Base-by-base conservation (phyloP, 2,888 invertebrate genomes). In the Apodemia zela region DNA sequence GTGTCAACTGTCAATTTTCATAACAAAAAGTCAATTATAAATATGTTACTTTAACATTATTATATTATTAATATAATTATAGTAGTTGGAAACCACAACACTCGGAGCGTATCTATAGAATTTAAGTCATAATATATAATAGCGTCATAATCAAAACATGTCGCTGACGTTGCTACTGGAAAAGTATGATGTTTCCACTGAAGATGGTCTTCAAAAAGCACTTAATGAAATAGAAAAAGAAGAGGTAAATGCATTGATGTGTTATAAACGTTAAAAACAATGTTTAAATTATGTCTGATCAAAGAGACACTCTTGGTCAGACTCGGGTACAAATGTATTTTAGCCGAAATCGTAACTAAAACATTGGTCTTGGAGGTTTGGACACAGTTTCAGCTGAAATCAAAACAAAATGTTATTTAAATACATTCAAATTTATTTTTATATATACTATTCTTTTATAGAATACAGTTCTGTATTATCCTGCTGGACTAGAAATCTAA, bases 171-270 rank as follows among this genome's bases (percentile, higher is more conserved):
- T 89, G 42, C 74, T 91, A 18, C 73, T 91, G 69, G 90, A 91
- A 68, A 90, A 90, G 69, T 91, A 89, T 66, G 91, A 91, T 76
- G 87, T 91, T 2, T 90, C 92, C 63, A 92, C 93, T 54, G 93
- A 93, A 62, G 93, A 93, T 69, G 93, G 93, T 54, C 87, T 94
- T 64, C 93, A 92, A 70, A 86, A 89, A 71, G 93, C 94, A 57
- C 84, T 93, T 60, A 84, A 86, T 67, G 92, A 93, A 75, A 90
- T 94, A 57, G 93, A 93, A 75, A 85, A 90, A 71, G 93, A 94
- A 82, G 93, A 94, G 87, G 93, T 93, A 80, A 72, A 67, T 72
- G 38, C 17, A 17, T 7, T 17, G 15, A 7, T 47, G 17, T 47
- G 2, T 17, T 17, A 17, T 17, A 15, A 17, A 17, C 4, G 7